Percentiles rank a stretch among this genome's conserved stretches.
Evolutionary conservation across 2,888 invertebrate genomes (phyloP).

Genomic region (Chydorus sphaericus): DNA sequence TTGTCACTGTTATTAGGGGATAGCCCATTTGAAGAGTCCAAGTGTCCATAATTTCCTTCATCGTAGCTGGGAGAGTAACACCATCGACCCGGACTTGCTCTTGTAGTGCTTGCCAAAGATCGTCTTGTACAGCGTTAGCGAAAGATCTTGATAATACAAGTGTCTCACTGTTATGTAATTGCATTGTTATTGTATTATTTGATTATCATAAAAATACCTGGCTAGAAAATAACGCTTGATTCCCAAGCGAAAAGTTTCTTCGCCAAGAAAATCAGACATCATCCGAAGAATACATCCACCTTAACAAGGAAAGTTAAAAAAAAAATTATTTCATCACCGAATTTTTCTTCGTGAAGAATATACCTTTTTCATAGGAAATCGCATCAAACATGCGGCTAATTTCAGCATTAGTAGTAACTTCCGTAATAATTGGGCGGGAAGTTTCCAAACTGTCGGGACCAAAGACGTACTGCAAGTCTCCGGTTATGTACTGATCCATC

Average conservation of each 20-base stretch:
- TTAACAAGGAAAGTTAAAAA: slow-evolving; percentile 23
- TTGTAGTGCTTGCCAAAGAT: slow-evolving; percentile 7
- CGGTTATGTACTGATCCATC: slow-evolving; percentile 60
- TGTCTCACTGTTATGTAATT: too few species aligned
- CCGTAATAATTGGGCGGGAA: slow-evolving; percentile 62
- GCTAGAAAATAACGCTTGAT: slow-evolving; percentile 50
- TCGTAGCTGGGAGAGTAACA: slow-evolving; percentile 23
- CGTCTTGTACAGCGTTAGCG: slow-evolving; percentile 5
- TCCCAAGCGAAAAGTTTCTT: slow-evolving; percentile 47
- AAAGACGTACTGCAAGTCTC: slow-evolving; percentile 61
- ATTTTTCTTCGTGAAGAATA: not conserved
- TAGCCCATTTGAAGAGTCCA: slow-evolving; percentile 13
- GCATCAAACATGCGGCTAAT: slow-evolving; percentile 76
- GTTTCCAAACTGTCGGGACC: slow-evolving; percentile 61
- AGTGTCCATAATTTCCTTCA: slow-evolving; percentile 34
- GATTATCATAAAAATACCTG: slow-evolving; percentile 18
- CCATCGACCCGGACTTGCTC: not conserved
- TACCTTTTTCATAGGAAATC: slow-evolving; percentile 83
- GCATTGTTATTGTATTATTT: slow-evolving; percentile 16
- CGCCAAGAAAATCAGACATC: slow-evolving; percentile 24
- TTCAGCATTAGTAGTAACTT: slow-evolving; percentile 67
- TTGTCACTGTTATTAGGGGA: slow-evolving; percentile 10
- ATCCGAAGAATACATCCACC: slow-evolving; percentile 43
- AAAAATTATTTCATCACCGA: not conserved
- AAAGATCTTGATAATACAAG: slow-evolving; percentile 16